phyloP scores from a whole-genome alignment of 2,113 vertebrate genomes.

The Chaenocephalus aceratus region DNA sequence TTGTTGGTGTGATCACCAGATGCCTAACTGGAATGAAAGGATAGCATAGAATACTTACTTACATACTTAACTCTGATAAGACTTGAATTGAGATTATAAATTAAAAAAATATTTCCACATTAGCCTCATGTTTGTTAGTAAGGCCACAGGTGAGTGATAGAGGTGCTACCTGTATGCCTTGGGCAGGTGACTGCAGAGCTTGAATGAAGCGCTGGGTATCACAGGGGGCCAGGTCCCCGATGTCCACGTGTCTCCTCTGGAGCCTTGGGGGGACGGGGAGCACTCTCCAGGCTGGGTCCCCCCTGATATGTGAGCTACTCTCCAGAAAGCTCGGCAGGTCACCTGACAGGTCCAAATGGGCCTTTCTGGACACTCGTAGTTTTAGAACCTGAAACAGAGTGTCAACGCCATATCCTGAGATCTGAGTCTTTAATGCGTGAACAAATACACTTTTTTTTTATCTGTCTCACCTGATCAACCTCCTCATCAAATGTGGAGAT shows the following conservation, averaged over 20 bases:
- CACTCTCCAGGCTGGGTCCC: slow-evolving; percentile 82
- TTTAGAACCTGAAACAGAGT: slow-evolving; percentile 71
- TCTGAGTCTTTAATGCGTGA: not conserved
- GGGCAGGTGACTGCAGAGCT: slow-evolving; percentile 81
- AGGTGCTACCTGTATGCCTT: slow-evolving; percentile 83
- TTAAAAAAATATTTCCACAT: not conserved
- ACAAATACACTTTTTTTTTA: not conserved
- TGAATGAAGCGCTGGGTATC: slow-evolving; percentile 77
- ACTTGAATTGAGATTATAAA: not conserved
- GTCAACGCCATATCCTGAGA: not conserved
- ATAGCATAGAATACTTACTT: not conserved
- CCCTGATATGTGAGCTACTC: slow-evolving; percentile 72
- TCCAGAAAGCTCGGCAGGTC: slow-evolving; percentile 79
- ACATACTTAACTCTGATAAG: not conserved
- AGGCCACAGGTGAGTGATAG: not conserved
- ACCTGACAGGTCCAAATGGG: slow-evolving; percentile 79
- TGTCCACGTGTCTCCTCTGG: slow-evolving; percentile 83
- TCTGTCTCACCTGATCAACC: slow-evolving; percentile 79
- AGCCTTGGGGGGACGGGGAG: slow-evolving; percentile 79
- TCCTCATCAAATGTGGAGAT: slow-evolving; percentile 80
- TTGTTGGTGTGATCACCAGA: not conserved
- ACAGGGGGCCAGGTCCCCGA: slow-evolving; percentile 84
- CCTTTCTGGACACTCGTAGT: slow-evolving; percentile 79
- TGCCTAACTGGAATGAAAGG: not conserved
- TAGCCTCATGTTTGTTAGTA: too few species aligned